Percentiles rank a stretch among this genome's conserved stretches.
Evolutionary conservation across 2,888 invertebrate genomes (phyloP).

Genomic region (Drosophila testacea): DNA sequence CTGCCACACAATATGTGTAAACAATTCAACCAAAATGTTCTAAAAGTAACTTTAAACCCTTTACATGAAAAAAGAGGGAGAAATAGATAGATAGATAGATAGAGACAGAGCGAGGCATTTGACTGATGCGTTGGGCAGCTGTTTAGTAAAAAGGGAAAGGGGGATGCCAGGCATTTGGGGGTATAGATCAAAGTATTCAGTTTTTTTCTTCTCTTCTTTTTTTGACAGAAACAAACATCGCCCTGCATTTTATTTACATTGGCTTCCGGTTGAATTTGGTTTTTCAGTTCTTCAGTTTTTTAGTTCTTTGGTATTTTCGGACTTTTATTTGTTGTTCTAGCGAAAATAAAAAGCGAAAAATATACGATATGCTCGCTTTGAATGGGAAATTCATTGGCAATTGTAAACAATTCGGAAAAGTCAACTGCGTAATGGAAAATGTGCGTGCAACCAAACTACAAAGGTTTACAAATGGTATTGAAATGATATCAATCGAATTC

Average conservation of each 20-base stretch:
- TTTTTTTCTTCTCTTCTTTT: slow-evolving; percentile 50
- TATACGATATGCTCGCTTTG: slow-evolving; percentile 39
- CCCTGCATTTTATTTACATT: slow-evolving; percentile 77
- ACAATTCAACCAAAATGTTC: slow-evolving; percentile 66
- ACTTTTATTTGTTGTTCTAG: slow-evolving; percentile 70
- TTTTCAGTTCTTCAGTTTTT: slow-evolving; percentile 37
- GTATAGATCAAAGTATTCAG: slow-evolving; percentile 71
- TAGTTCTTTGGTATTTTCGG: slow-evolving; percentile 33
- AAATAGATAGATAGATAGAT: neutral
- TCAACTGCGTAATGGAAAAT: slow-evolving; percentile 52
- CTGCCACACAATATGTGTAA: slow-evolving; percentile 45
- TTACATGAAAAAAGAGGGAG: slow-evolving; percentile 17
- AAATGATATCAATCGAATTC: slow-evolving; percentile 23
- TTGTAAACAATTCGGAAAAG: slow-evolving; percentile 61
- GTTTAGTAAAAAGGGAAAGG: slow-evolving; percentile 28
- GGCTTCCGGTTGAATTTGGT: slow-evolving; percentile 78
- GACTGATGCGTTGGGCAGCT: slow-evolving; percentile 66
- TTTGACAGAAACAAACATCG: slow-evolving; percentile 80
- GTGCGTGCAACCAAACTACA: slow-evolving; percentile 33
- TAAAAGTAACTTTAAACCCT: slow-evolving; percentile 76
- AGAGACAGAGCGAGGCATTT: slow-evolving; percentile 36
- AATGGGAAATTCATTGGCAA: slow-evolving; percentile 21
- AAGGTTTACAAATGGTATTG: slow-evolving; percentile 39
- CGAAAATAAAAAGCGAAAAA: slow-evolving; percentile 74
- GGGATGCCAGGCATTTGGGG: slow-evolving; percentile 12